phyloP scores from a whole-genome alignment of 1,140 invertebrate species.

The Parapsyche elsis region DNA sequence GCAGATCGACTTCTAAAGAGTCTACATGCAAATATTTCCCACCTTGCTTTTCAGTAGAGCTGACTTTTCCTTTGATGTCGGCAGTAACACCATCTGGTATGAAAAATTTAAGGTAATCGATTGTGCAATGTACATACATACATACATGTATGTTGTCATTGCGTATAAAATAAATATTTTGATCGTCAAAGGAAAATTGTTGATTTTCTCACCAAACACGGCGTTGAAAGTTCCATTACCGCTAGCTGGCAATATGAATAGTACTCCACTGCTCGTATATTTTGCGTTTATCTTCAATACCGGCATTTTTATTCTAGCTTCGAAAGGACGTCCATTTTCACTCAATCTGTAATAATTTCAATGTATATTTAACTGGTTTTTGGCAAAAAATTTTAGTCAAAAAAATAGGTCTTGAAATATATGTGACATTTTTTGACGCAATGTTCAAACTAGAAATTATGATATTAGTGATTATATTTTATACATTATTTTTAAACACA shows the following conservation, averaged over 20 bases:
- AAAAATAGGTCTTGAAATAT: too few relatives aligned
- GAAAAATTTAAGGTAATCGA: not conserved
- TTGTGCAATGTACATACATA: not conserved
- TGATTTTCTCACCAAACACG: slow-evolving; percentile 66
- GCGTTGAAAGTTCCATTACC: slow-evolving; percentile 79
- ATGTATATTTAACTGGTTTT: too few relatives aligned
- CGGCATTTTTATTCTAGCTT: slow-evolving; percentile 74
- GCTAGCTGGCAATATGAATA: slow-evolving; percentile 78
- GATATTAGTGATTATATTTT: too few relatives aligned
- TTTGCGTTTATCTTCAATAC: slow-evolving; percentile 74
- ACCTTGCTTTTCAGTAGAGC: slow-evolving; percentile 63
- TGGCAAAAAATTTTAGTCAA: too few relatives aligned
- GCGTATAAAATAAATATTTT: not conserved
- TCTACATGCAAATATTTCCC: slow-evolving; percentile 74
- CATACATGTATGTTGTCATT: not conserved
- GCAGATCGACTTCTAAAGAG: slow-evolving; percentile 71
- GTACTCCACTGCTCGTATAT: slow-evolving; percentile 77
- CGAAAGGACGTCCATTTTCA: slow-evolving; percentile 72
- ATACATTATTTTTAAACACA: too few relatives aligned
- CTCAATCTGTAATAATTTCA: slow-evolving; percentile 62
- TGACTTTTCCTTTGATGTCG: slow-evolving; percentile 71
- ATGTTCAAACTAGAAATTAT: too few relatives aligned
- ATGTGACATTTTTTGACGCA: too few relatives aligned
- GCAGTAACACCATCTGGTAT: slow-evolving; percentile 69
- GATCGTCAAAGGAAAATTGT: not conserved